Conservation (phyloP, 2,888 invertebrate genomes). For the Polymixis lichenea region DNA sequence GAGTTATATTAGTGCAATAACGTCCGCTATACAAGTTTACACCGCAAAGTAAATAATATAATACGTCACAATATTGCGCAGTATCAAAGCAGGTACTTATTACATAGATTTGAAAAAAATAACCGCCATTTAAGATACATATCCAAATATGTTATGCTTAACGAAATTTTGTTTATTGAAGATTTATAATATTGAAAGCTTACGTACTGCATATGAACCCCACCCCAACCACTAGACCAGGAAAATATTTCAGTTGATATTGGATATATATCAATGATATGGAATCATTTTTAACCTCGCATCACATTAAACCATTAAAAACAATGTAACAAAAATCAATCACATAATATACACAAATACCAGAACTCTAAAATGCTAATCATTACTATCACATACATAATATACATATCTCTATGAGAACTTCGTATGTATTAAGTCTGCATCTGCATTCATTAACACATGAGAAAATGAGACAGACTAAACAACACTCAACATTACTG, state of each 20-base stretch:
- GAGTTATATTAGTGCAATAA: constrained; percentile 8
- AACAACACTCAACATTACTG: constrained; percentile 36
- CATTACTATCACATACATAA: constrained; percentile 78
- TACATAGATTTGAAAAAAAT: constrained; percentile 26
- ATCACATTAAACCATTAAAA: constrained; percentile 54
- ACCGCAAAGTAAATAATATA: constrained; percentile 7
- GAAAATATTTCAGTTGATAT: constrained; percentile 30
- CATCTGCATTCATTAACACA: constrained; percentile 66
- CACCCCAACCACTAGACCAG: not conserved
- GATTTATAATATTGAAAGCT: not conserved
- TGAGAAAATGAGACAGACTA: constrained; percentile 44
- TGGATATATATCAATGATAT: constrained; percentile 53
- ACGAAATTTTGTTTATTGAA: constrained; percentile 3
- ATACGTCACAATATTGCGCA: constrained; percentile 18
- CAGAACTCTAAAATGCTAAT: constrained; percentile 68
- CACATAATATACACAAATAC: constrained; percentile 70
- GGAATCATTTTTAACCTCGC: constrained; percentile 40
- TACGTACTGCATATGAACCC: constrained; percentile 9
- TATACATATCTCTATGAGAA: constrained; percentile 74
- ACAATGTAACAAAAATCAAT: constrained; percentile 64
- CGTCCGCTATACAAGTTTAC: not conserved
- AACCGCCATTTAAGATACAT: constrained; percentile 26
- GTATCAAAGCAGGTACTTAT: constrained; percentile 45
- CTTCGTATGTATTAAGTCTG: constrained; percentile 66
- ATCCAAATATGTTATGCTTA: constrained; percentile 5